Conservation (phyloP, 2,888 invertebrate species). For the Notocelia uddmanniana region DNA sequence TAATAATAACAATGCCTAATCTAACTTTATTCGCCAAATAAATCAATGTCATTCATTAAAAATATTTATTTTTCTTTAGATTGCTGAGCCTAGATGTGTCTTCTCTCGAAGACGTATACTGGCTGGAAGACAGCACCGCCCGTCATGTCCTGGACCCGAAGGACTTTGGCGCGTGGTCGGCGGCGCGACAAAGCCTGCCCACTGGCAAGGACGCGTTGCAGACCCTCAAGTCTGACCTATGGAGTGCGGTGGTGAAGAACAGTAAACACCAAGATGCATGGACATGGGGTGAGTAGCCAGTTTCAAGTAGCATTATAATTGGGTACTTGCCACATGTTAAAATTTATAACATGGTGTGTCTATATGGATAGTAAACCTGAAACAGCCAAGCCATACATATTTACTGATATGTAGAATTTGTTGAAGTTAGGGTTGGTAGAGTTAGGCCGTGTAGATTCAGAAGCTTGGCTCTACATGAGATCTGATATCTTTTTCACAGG, state of each 20-base stretch:
- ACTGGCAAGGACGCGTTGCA: slow-evolving; percentile 93
- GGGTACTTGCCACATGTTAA: no score
- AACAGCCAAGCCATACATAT: no score
- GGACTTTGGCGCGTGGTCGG: slow-evolving; percentile 92
- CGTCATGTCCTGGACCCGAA: slow-evolving; percentile 90
- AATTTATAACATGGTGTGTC: no score
- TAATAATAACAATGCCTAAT: no score
- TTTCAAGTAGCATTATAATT: neutral
- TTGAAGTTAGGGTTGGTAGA: no score
- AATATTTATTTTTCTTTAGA: slow-evolving; percentile 66
- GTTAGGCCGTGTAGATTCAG: no score
- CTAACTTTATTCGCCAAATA: no score
- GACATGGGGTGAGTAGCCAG: slow-evolving; percentile 90
- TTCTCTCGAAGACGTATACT: slow-evolving; percentile 95
- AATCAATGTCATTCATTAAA: no score
- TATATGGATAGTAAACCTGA: no score
- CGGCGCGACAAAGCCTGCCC: slow-evolving; percentile 92
- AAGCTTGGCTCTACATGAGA: no score
- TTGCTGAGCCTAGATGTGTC: slow-evolving; percentile 92
- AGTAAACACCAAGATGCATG: slow-evolving; percentile 95
- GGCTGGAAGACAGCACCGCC: slow-evolving; percentile 93
- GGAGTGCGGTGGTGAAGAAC: slow-evolving; percentile 94
- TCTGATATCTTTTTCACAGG: no score
- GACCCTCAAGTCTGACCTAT: slow-evolving; percentile 92
- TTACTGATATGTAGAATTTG: no score